phyloP scores from a whole-genome alignment of 2,797 vertebrate genomes.

The Myotis daubentonii region DNA sequence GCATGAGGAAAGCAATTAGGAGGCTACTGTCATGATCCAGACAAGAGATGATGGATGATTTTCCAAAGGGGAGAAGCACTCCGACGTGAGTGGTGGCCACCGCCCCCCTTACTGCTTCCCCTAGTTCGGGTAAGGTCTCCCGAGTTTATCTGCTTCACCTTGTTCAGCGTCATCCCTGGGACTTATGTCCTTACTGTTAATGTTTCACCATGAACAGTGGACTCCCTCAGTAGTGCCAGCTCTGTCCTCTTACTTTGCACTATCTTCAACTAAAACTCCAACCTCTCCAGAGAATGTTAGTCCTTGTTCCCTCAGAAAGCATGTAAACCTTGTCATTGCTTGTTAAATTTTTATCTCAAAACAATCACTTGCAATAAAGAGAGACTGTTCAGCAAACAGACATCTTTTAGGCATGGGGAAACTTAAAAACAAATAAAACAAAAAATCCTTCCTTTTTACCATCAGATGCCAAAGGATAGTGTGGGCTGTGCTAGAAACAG shows the following conservation, averaged over 20 bases:
- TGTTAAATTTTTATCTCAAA: slow-evolving; percentile 49
- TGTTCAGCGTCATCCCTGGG: not conserved
- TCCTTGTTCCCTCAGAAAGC: not conserved
- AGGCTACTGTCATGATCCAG: not conserved
- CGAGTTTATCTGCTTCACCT: not conserved
- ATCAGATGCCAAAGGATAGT: not conserved
- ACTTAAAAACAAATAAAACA: not conserved
- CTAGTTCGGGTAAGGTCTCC: not conserved
- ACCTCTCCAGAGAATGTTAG: not conserved
- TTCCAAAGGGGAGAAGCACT: not conserved
- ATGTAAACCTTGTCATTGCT: slow-evolving; percentile 3
- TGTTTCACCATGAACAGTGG: not conserved
- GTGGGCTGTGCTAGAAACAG: not conserved
- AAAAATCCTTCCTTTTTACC: not conserved
- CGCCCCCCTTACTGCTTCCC: not conserved
- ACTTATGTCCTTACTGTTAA: not conserved
- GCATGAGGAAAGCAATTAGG: not conserved
- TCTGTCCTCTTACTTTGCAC: not conserved
- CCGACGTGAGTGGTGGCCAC: fast-evolving
- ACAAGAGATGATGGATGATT: not conserved
- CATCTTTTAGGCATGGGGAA: not conserved
- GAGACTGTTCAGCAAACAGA: slow-evolving; percentile 32
- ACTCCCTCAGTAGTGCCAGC: not conserved
- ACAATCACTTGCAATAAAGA: not conserved
- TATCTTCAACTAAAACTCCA: slow-evolving; percentile 22